These are phyloP conservation scores for Pseudolycoriella hygida DNA, from an alignment of 2,888 invertebrate genomes.

Conservation along the genomic window DNA sequence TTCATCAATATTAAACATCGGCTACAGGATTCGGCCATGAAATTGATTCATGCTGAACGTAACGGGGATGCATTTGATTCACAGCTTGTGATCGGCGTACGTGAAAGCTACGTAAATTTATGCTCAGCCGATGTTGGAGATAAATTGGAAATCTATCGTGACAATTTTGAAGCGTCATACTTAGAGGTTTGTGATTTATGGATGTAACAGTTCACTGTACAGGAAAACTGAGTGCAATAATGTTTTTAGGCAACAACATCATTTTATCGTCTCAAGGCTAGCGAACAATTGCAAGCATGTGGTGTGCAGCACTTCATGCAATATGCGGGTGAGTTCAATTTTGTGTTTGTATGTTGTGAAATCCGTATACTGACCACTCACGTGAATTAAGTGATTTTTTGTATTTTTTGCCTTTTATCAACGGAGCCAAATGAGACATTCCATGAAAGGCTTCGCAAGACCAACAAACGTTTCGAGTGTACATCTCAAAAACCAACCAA, in stretches of 20 bases:
- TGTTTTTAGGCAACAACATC: constrained; percentile 54
- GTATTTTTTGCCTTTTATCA: no score
- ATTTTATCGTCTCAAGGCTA: constrained; percentile 85
- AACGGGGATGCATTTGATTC: constrained; percentile 97
- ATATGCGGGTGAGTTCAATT: constrained; percentile 42
- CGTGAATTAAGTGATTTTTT: no score
- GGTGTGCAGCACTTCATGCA: constrained; percentile 96
- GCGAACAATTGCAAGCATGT: constrained; percentile 70
- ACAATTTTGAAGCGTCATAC: constrained; percentile 93
- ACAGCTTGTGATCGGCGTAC: constrained; percentile 89
- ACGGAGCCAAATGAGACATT: no score
- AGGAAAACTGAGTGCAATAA: background rate
- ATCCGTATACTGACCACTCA: no score
- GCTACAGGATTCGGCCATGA: constrained; percentile 91
- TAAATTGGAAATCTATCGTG: constrained; percentile 86
- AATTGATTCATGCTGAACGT: constrained; percentile 87
- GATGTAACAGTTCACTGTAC: background rate
- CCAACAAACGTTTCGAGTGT: no score
- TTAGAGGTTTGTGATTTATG: constrained; percentile 41
- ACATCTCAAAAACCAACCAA: no score
- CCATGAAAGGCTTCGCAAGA: no score
- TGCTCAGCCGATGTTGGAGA: constrained; percentile 77
- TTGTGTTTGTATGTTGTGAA: no score
- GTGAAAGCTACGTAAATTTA: constrained; percentile 95
- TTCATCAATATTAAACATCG: constrained; percentile 89